Conservation (phyloP, 2,113 vertebrate species). For the Rynchops niger region DNA sequence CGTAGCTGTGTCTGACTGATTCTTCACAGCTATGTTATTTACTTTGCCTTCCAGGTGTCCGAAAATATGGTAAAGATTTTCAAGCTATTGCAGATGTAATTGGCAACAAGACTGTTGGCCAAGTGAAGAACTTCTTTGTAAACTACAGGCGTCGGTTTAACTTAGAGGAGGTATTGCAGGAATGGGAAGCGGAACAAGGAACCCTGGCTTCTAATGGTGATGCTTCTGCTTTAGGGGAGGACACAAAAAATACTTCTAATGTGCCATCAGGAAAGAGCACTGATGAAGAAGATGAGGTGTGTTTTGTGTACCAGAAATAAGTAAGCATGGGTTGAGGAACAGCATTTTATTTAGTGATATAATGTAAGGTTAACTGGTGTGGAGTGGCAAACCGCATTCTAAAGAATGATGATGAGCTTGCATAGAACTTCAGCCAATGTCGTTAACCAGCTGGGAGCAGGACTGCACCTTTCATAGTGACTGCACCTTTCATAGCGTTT, state of each 20-base stretch:
- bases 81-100: slow-evolving; percentile 99
- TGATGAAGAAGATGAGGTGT: slow-evolving; percentile 97
- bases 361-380: slow-evolving; percentile 73
- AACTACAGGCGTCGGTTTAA: slow-evolving; percentile 99
- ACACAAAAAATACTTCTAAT: slow-evolving; percentile 91
- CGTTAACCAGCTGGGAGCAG: slow-evolving; percentile 48
- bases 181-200: slow-evolving; percentile 99
- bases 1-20: slow-evolving; percentile 76
- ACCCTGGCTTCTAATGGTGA: slow-evolving; percentile 91
- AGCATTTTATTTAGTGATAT: slow-evolving; percentile 67
- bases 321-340: slow-evolving; percentile 78
- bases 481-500: slow-evolving; percentile 14
- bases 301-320: slow-evolving; percentile 81
- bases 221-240: slow-evolving; percentile 89
- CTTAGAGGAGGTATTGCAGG: slow-evolving; percentile 99
- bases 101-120: slow-evolving; percentile 98
- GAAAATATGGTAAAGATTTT: slow-evolving; percentile 99
- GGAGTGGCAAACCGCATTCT: slow-evolving; percentile 68
- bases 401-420: slow-evolving; percentile 72
- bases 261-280: slow-evolving; percentile 95
- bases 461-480: slow-evolving; percentile 53
- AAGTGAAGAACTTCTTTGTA: slow-evolving; percentile 99
- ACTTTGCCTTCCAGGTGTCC: slow-evolving; percentile 91
- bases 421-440: slow-evolving; percentile 57
- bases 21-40: slow-evolving; percentile 85